These are phyloP conservation scores for Pteropus rufus DNA, from an alignment of 2,797 vertebrate genomes.

Conservation along the genomic window DNA sequence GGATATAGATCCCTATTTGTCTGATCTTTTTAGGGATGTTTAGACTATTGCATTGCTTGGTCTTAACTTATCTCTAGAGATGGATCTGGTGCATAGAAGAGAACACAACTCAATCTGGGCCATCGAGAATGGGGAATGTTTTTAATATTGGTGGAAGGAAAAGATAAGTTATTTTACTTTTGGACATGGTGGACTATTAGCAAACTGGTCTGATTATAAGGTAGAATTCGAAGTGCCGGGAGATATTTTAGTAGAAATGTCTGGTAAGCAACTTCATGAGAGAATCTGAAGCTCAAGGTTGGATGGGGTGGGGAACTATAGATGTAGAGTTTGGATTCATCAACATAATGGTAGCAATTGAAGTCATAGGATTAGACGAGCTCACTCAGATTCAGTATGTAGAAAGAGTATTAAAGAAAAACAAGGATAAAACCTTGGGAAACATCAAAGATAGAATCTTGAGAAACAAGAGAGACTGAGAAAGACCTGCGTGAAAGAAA, in stretches of 20 bases:
- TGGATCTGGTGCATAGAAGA: not conserved
- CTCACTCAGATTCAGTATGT: not conserved
- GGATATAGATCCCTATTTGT: not conserved
- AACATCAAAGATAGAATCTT: not conserved
- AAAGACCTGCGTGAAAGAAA: not conserved
- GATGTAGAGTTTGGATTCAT: not conserved
- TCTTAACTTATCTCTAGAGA: not conserved
- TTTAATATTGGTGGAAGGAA: conserved; percentile 11
- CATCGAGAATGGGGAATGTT: not conserved
- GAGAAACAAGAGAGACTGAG: not conserved
- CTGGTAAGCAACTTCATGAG: not conserved
- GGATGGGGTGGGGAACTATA: not conserved
- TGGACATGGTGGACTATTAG: not conserved
- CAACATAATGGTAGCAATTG: not conserved
- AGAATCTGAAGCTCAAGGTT: conserved; percentile 6
- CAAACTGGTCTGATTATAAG: not conserved
- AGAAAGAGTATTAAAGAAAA: not conserved
- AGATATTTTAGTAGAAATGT: not conserved
- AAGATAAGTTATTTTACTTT: conserved; percentile 26
- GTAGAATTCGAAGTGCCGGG: not conserved
- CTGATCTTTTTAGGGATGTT: not conserved
- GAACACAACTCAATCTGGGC: not conserved
- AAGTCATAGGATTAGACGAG: not conserved
- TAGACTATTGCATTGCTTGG: conserved; percentile 1
- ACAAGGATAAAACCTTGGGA: not conserved